Base-by-base conservation (phyloP, 2,113 vertebrate genomes). In the chimpanzee (Pan troglodytes) region DNA sequence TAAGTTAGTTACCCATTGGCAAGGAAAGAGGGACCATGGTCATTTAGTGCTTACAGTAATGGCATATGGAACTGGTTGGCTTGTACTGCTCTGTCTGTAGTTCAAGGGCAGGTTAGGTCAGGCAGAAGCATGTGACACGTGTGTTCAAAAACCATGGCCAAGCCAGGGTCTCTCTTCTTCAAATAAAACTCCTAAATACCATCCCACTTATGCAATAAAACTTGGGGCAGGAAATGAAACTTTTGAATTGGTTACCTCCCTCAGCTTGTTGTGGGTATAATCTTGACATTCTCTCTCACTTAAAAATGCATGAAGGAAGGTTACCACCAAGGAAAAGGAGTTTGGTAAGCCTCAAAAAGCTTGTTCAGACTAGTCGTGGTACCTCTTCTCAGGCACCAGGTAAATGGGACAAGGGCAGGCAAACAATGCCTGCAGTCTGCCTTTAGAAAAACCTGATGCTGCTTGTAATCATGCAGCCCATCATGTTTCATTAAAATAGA, bases 211-310 rank as follows among this genome's bases (percentile, higher is more conserved):
- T n/a, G 40, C 50, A 81, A 38, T 59, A 85, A 83, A 76, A 76
- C 50, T 67, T 64, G 50, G 82, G 75, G 7, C 90, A 96, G 93
- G 57, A 95, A 81, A 88, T 40, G 79, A 76, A 25, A 84, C 59
- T 95, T 92, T 93, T 90, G 70, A 95, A 38, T 64, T 18, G 4
- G 52, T 81, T 97, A 45, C 64, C 80, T 97, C 67, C n/a, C 67
- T 35, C 45, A 50, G n/a, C 61, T 90, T 76, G 80, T 76, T 84
- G 88, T 67, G 55, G 22, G 64, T 55, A 90, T 55, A 57, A 88
- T 93, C 84, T 84, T 25, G 13, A 96, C 27, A 35, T 88, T 72
- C 35, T 90, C 40, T 61, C 43, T 83, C 61, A 68, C 52, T 93
- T 64, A 92, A 73, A 88, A 85, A 73, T 52, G 40, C 40, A n/a